These are phyloP conservation scores for Eupithecia subumbrata DNA, from an alignment of 2,888 invertebrate species.

Conservation along the genomic window DNA sequence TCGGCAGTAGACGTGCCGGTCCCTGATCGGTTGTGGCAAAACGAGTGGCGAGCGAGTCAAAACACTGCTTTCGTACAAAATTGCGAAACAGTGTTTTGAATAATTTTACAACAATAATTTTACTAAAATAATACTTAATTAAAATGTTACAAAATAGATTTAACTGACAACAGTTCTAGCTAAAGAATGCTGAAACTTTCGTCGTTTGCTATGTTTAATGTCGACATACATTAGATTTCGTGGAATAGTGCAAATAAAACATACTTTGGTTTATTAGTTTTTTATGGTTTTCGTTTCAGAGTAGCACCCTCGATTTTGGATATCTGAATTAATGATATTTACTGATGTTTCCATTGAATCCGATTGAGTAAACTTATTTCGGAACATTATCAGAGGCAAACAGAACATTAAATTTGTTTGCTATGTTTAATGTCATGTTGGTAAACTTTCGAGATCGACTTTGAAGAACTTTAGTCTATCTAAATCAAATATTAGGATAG, in stretches of 20 bases:
- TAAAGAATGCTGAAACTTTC: not conserved
- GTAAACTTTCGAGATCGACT: conserved; percentile 10
- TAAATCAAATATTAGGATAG: not conserved
- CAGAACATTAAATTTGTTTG: conserved; percentile 8
- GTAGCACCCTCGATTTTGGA: conserved; percentile 19
- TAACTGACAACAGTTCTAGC: no score
- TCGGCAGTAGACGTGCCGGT: no score
- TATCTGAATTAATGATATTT: conserved; percentile 24
- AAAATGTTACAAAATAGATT: no score
- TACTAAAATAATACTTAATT: no score
- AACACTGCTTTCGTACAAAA: no score
- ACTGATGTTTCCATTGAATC: conserved; percentile 14
- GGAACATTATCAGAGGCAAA: conserved; percentile 5
- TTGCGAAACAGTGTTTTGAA: no score
- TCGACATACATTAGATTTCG: not conserved
- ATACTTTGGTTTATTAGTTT: not conserved
- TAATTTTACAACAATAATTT: no score
- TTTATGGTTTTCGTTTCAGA: not conserved
- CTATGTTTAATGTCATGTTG: conserved; percentile 1
- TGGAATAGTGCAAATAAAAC: not conserved
- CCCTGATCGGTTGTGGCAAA: no score
- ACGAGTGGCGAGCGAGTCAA: no score
- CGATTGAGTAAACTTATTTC: conserved; percentile 3
- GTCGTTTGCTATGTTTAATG: no score
- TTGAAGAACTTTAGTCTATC: conserved; percentile 33